A percentile compares a stretch with the other conserved stretches of the same genome.
phyloP scores from a whole-genome alignment of 2,888 invertebrate species.

The Fragum sueziense region DNA sequence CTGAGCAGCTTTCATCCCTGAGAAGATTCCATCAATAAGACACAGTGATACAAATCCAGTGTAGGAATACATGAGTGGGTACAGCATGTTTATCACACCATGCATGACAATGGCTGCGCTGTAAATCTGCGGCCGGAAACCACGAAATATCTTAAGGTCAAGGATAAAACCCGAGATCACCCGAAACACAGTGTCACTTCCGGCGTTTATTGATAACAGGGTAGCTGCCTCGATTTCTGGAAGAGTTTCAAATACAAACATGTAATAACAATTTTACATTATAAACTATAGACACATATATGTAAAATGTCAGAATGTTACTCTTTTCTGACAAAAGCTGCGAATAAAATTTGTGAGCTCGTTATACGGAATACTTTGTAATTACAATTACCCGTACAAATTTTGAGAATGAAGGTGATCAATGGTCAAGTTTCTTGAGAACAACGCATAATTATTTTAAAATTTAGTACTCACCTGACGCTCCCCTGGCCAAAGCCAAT shows the following conservation, averaged over 20 bases:
- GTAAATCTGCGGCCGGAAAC: conserved; percentile 66
- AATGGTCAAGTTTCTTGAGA: no score
- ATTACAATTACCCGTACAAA: no score
- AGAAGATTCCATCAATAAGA: conserved; percentile 32
- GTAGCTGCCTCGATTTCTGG: conserved; percentile 65
- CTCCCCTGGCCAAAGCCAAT: conserved; percentile 64
- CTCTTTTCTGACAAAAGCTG: no score
- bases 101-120: conserved; percentile 66
- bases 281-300: no score
- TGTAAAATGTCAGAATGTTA: no score
- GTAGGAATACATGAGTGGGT: conserved; percentile 54
- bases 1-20: conserved; percentile 48
- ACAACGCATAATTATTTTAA: no score
- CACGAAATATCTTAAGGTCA: conserved; percentile 63
- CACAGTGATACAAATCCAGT: conserved; percentile 48
- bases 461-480: conserved; percentile 19
- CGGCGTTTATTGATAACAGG: conserved; percentile 65
- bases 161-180: conserved; percentile 67
- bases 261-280: no score
- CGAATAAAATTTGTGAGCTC: no score
- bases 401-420: no score
- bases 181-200: conserved; percentile 66
- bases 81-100: conserved; percentile 52
- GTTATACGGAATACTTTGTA: no score
- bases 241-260: not conserved